Base-by-base conservation (phyloP, 2,113 vertebrate genomes). In the Hypomesus transpacificus region DNA sequence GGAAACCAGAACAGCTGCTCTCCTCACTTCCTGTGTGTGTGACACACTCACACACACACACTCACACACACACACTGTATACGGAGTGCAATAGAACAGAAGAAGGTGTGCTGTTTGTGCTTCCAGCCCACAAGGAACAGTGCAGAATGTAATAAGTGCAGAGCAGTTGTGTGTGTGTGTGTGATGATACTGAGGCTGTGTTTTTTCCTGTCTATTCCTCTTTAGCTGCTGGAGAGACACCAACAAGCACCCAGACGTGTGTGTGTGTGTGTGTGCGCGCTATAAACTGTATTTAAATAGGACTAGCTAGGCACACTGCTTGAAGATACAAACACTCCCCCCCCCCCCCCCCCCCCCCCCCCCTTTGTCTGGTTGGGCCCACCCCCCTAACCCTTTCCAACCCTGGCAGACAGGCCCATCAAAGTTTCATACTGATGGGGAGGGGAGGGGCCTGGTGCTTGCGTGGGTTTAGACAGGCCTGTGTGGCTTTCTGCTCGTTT, bases 401-500 rank as follows among this genome's bases (percentile, higher is more conserved):
- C 64, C 1, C 16, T 66, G 81, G 71, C 31, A 75, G 84, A 85
- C 89, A 78, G 76, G 66, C 78, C 84, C 85, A 90, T 90, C 85
- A 90, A 90, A 89, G 81, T 92, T 91, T 90, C 68, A 90, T 90
- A 83, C 81, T 89, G 90, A 90, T 90, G 86, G 87, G 4, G 39
- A 46, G 39, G 39, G 39, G 39, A 46, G 39, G 39, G 62, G 61
- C 58, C 76, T 81, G 72, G 79, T 84, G 75, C 76, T 78, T 88
- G 84, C 68, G 59, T 81, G 79, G 76, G 75, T 85, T 77, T 59
- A 70, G 71, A 50, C 65, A 24, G 20, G n/a, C 71, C 67, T 83
- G 54, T 66, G 16, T 77, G 65, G 50, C 51, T 57, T 64, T 73
- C 70, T 69, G 46, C 14, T 74, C 69, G 59, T 56, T 68, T 65